Percentiles rank a stretch among this genome's conserved stretches.
Conservation (phyloP, 2,888 invertebrate genomes). For the Nymphalis polychloros region DNA sequence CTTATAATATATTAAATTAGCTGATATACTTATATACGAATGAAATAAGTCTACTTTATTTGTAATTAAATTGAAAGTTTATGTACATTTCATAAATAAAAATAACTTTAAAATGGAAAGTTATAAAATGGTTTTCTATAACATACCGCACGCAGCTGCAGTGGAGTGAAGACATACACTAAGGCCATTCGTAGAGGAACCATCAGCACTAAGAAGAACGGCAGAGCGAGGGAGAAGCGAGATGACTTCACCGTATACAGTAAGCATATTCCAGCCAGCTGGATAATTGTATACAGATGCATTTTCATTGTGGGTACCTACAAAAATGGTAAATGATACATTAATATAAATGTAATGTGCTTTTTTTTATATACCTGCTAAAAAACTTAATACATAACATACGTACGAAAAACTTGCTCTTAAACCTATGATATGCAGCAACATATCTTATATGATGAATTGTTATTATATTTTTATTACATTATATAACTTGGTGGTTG, state of each 20-base stretch:
- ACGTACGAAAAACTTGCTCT: background rate
- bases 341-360: background rate
- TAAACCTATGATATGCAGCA: too few relatives aligned
- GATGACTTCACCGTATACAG: conserved; percentile 96
- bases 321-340: conserved; percentile 10
- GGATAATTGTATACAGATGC: conserved; percentile 94
- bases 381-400: background rate
- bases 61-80: too few relatives aligned
- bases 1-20: background rate
- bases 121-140: background rate
- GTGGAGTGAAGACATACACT: conserved; percentile 87
- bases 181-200: conserved; percentile 92
- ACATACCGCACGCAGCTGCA: conserved; percentile 90
- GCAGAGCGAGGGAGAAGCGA: conserved; percentile 93
- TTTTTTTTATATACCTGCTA: background rate
- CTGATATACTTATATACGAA: too few relatives aligned
- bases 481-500: too few relatives aligned
- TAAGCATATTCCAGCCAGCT: conserved; percentile 88
- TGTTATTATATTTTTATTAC: too few relatives aligned
- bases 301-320: conserved; percentile 94
- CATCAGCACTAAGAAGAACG: conserved; percentile 96
- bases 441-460: too few relatives aligned
- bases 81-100: too few relatives aligned
- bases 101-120: background rate
- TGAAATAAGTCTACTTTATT: too few relatives aligned